Percentiles rank a stretch among this genome's conserved stretches.
Evolutionary conservation across 2,113 vertebrate genomes (phyloP).

Genomic region (Ramphastos sulfuratus): DNA sequence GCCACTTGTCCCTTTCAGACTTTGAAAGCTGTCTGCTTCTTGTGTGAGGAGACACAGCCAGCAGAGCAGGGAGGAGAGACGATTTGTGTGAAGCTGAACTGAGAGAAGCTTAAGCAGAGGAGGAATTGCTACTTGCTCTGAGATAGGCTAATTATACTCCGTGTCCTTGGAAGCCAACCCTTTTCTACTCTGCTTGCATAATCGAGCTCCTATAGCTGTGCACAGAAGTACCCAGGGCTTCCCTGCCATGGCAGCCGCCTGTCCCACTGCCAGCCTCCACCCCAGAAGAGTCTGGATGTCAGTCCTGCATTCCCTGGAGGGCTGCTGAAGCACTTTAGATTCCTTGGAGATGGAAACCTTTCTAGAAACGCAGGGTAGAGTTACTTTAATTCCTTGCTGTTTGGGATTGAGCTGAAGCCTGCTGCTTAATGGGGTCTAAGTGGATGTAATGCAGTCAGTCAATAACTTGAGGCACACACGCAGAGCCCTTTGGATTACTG

Average conservation of each 20-base stretch:
- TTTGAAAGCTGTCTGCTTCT: neutral
- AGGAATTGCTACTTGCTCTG: slow-evolving; percentile 6
- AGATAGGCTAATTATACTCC: slow-evolving; percentile 44
- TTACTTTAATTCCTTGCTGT: slow-evolving; percentile 60
- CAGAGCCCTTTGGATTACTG: slow-evolving; percentile 38
- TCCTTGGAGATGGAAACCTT: slow-evolving; percentile 52
- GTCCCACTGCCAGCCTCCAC: slow-evolving; percentile 7
- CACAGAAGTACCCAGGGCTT: neutral
- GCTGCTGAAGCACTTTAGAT: slow-evolving; percentile 44
- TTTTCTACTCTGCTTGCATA: slow-evolving; percentile 12
- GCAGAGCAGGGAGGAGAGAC: neutral
- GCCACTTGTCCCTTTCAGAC: neutral
- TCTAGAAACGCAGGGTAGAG: slow-evolving; percentile 24
- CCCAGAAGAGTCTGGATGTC: slow-evolving; percentile 13
- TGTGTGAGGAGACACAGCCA: neutral
- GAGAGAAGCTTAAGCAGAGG: slow-evolving; percentile 34
- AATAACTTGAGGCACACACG: slow-evolving; percentile 15
- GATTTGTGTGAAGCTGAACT: slow-evolving; percentile 28
- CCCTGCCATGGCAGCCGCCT: slow-evolving; percentile 4
- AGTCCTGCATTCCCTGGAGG: slow-evolving; percentile 30
- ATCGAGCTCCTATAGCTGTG: slow-evolving; percentile 1
- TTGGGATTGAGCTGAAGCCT: slow-evolving; percentile 50
- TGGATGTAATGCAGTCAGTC: slow-evolving; percentile 56
- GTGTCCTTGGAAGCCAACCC: slow-evolving; percentile 51
- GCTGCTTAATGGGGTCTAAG: slow-evolving; percentile 66